These are phyloP conservation scores for Frieseomelitta varia DNA, from an alignment of 1,140 invertebrate species.

Conservation along the genomic window DNA sequence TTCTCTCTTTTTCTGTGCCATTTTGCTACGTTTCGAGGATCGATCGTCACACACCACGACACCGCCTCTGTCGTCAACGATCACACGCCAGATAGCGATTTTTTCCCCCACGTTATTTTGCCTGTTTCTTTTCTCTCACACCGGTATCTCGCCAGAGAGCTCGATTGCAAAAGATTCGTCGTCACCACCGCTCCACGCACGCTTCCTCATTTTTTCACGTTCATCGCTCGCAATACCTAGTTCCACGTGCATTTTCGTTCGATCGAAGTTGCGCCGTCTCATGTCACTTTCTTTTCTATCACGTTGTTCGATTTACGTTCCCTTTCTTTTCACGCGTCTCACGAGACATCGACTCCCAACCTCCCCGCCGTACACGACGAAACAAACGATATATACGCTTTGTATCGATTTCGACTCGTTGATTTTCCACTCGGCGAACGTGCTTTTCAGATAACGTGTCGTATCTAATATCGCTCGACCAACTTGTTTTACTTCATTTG, in stretches of 20 bases:
- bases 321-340: neutral
- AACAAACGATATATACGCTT: neutral
- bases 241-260: neutral
- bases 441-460: neutral
- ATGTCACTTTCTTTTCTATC: neutral
- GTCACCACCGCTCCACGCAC: neutral
- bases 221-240: neutral
- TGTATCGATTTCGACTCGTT: neutral
- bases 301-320: neutral
- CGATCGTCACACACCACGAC: neutral
- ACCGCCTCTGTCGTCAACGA: neutral
- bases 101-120: neutral
- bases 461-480: slow-evolving; percentile 45
- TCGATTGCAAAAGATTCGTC: neutral
- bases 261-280: neutral
- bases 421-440: neutral
- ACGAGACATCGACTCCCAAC: neutral
- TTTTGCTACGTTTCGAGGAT: slow-evolving; percentile 2
- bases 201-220: neutral
- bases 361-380: neutral
- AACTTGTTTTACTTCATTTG: slow-evolving; percentile 23
- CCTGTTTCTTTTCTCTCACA: neutral
- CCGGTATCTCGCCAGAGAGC: neutral
- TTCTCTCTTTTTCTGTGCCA: neutral
- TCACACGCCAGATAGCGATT: neutral